phyloP scores from a whole-genome alignment of 2,113 vertebrate genomes.

The Acinonyx jubatus region DNA sequence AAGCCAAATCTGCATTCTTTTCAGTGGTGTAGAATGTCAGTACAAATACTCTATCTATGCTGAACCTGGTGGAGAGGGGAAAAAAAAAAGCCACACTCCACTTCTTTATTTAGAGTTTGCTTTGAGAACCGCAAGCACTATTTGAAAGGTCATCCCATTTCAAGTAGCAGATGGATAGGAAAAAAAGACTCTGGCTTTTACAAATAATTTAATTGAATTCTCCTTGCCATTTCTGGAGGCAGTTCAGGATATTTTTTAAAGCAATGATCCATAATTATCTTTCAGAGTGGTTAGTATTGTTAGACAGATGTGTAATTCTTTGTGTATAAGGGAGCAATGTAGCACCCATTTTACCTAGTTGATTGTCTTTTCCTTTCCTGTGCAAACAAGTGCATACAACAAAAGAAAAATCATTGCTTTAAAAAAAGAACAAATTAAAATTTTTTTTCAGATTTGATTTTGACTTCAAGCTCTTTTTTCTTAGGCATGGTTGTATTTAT shows the following conservation, averaged over 20 bases:
- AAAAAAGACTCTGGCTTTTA: slow-evolving; percentile 72
- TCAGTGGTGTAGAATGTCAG: slow-evolving; percentile 57
- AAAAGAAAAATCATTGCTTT: slow-evolving; percentile 52
- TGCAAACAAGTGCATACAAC: slow-evolving; percentile 55
- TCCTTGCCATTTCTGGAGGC: slow-evolving; percentile 77
- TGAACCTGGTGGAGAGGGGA: neutral
- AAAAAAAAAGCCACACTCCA: neutral
- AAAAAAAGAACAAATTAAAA: slow-evolving; percentile 25
- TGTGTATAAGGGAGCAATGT: slow-evolving; percentile 13
- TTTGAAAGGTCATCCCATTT: slow-evolving; percentile 80
- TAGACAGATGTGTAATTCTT: slow-evolving; percentile 73
- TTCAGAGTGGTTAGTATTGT: slow-evolving; percentile 72
- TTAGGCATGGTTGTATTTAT: slow-evolving; percentile 1
- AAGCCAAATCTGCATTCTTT: slow-evolving; percentile 72
- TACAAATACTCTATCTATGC: slow-evolving; percentile 54
- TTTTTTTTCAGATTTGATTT: slow-evolving; percentile 13
- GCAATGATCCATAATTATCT: slow-evolving; percentile 80
- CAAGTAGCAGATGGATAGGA: slow-evolving; percentile 70
- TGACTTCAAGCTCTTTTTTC: slow-evolving; percentile 32
- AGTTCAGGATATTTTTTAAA: slow-evolving; percentile 75
- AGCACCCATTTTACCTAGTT: slow-evolving; percentile 57
- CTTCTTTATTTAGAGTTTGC: slow-evolving; percentile 77
- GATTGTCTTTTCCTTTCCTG: slow-evolving; percentile 66
- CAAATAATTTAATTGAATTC: slow-evolving; percentile 82
- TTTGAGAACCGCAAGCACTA: slow-evolving; percentile 66